phyloP scores from a whole-genome alignment of 2,888 invertebrate species.

The Nomada ferruginata region DNA sequence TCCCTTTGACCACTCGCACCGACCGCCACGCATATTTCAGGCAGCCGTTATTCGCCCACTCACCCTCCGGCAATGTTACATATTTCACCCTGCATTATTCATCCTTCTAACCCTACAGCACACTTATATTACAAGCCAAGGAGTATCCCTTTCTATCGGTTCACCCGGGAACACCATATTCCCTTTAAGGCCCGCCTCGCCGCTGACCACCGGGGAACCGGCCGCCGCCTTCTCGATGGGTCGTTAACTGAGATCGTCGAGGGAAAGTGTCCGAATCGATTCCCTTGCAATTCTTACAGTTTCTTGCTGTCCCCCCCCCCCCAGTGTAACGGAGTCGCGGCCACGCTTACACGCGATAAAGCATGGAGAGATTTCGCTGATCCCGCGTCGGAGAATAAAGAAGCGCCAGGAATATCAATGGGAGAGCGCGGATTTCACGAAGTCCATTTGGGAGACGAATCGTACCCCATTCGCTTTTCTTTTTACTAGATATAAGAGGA shows the following conservation, averaged over 20 bases:
- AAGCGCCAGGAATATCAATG: conserved; percentile 50
- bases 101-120: conserved; percentile 25
- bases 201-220: conserved; percentile 58
- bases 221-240: conserved; percentile 45
- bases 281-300: conserved; percentile 18
- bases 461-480: conserved; percentile 29
- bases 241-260: conserved; percentile 69
- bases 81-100: conserved; percentile 55
- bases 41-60: conserved; percentile 28
- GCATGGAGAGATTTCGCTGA: conserved; percentile 48
- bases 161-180: conserved; percentile 2
- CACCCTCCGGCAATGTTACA: conserved; percentile 45
- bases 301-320: conserved; percentile 18
- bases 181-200: conserved; percentile 45
- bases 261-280: conserved; percentile 45
- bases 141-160: background rate
- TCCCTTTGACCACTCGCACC: conserved; percentile 27
- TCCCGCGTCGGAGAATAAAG: conserved; percentile 59
- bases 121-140: conserved; percentile 12
- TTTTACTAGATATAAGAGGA: background rate
- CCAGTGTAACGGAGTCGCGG: conserved; percentile 2
- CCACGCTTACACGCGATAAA: conserved; percentile 66
- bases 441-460: conserved; percentile 40
- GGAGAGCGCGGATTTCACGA: conserved; percentile 44
- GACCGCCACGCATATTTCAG: conserved; percentile 30